These are phyloP conservation scores for Brevipalpus yothersi DNA, from an alignment of 1,140 invertebrate species.

Conservation along the genomic window DNA sequence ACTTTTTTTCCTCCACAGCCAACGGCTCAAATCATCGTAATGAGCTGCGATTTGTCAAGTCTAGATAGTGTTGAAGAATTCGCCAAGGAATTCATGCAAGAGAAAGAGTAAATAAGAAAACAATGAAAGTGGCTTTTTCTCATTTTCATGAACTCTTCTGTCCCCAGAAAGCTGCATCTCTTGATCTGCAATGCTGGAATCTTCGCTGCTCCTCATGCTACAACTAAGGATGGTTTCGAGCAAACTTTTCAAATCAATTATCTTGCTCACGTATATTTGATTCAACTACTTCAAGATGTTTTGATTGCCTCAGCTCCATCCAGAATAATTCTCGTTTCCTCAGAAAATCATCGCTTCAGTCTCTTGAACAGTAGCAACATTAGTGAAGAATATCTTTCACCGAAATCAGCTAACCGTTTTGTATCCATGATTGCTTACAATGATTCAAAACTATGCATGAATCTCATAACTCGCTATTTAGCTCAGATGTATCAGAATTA, in stretches of 20 bases:
- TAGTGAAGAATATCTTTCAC: slow-evolving; percentile 30
- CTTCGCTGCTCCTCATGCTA: slow-evolving; percentile 45
- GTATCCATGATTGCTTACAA: slow-evolving; percentile 62
- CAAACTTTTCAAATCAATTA: slow-evolving; percentile 56
- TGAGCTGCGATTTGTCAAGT: slow-evolving; percentile 44
- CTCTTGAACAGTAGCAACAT: slow-evolving; percentile 30
- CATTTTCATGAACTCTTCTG: background rate
- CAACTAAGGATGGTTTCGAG: slow-evolving; percentile 66
- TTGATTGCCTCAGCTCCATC: slow-evolving; percentile 46
- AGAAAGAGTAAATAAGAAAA: slow-evolving; percentile 28
- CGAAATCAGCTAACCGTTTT: slow-evolving; percentile 29
- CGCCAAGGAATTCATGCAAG: slow-evolving; percentile 32
- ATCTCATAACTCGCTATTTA: slow-evolving; percentile 52
- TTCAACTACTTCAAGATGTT: slow-evolving; percentile 33
- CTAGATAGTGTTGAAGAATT: slow-evolving; percentile 45
- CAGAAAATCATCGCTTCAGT: slow-evolving; percentile 64
- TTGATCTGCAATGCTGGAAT: slow-evolving; percentile 77
- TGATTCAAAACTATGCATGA: slow-evolving; percentile 66
- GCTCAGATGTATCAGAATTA: slow-evolving; percentile 39
- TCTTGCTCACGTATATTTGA: slow-evolving; percentile 55
- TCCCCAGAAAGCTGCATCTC: slow-evolving; percentile 45
- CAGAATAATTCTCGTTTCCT: slow-evolving; percentile 60
- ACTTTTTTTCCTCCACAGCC: slow-evolving; percentile 20
- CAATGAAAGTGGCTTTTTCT: background rate
- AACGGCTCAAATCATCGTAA: slow-evolving; percentile 34